Conservation (phyloP, 2,888 invertebrate genomes). For the Sphaeridia pumilis region DNA sequence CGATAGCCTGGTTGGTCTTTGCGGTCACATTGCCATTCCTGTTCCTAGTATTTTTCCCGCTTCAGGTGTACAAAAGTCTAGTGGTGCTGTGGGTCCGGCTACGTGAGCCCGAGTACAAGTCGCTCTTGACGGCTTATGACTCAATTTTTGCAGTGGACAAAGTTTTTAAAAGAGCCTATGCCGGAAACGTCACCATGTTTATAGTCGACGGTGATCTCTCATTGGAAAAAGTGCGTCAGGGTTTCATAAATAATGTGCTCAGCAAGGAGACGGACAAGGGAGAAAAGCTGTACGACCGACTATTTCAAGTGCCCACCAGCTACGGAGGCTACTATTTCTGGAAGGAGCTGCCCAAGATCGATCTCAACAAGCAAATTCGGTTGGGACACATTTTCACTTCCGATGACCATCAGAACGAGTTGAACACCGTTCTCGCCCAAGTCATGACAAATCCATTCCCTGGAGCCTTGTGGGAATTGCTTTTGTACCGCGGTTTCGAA, state of each 20-base stretch:
- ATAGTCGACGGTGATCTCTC: conserved; percentile 19
- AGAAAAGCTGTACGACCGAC: conserved; percentile 18
- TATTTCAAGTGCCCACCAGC: conserved; percentile 18
- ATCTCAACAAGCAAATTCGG: conserved; percentile 17
- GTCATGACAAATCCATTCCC: conserved; percentile 23
- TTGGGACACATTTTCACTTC: conserved; percentile 17
- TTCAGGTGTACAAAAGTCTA: conserved; percentile 14
- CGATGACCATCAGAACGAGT: conserved; percentile 17
- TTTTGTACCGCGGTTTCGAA: conserved; percentile 19
- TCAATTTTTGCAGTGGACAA: conserved; percentile 32
- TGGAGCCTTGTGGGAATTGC: conserved; percentile 23
- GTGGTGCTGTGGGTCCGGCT: conserved; percentile 13
- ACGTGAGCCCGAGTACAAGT: conserved; percentile 12
- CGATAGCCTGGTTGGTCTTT: conserved; percentile 9
- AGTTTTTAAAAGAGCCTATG: conserved; percentile 22
- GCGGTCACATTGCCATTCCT: neutral
- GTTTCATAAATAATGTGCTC: conserved; percentile 18
- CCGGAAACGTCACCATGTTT: conserved; percentile 27
- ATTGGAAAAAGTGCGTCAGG: conserved; percentile 12
- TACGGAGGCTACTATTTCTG: conserved; percentile 31
- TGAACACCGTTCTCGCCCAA: conserved; percentile 20
- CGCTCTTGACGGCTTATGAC: conserved; percentile 27
- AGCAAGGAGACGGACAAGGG: conserved; percentile 12
- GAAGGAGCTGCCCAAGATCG: conserved; percentile 16
- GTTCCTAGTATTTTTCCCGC: conserved; percentile 13